These are phyloP conservation scores for Drosophila gaucha DNA, from an alignment of 2,888 invertebrate genomes.

Conservation along the genomic window DNA sequence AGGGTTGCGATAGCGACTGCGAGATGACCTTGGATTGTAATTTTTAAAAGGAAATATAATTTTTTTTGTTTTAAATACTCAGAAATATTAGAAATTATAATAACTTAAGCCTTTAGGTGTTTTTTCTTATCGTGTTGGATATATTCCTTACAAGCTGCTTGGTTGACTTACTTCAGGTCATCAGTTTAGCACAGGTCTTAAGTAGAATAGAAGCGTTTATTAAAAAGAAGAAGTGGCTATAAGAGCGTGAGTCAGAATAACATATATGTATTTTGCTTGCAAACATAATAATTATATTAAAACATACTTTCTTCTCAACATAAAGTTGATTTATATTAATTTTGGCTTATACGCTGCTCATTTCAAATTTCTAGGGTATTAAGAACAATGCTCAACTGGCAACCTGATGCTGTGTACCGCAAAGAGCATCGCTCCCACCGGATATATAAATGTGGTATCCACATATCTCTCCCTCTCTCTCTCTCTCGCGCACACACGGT, in stretches of 20 bases:
- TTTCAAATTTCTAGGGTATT: slow-evolving; percentile 13
- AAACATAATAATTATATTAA: not conserved
- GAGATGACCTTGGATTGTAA: not conserved
- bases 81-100: no score
- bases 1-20: not conserved
- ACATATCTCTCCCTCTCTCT: slow-evolving; percentile 7
- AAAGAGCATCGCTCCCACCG: slow-evolving; percentile 67
- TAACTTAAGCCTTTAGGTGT: not conserved
- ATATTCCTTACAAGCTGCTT: not conserved
- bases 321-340: not conserved
- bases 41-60: no score
- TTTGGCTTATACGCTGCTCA: not conserved
- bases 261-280: not conserved
- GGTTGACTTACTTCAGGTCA: not conserved
- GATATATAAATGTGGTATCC: slow-evolving; percentile 53
- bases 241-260: not conserved
- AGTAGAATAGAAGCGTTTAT: no score
- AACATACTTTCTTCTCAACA: not conserved
- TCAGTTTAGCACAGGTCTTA: no score
- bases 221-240: no score
- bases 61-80: no score
- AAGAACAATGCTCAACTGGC: slow-evolving; percentile 16
- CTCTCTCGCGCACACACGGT: not conserved
- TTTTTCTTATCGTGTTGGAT: no score
- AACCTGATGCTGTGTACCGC: slow-evolving; percentile 27